Conservation (phyloP, 2,113 vertebrate species). For the Sminthopsis crassicaudata region DNA sequence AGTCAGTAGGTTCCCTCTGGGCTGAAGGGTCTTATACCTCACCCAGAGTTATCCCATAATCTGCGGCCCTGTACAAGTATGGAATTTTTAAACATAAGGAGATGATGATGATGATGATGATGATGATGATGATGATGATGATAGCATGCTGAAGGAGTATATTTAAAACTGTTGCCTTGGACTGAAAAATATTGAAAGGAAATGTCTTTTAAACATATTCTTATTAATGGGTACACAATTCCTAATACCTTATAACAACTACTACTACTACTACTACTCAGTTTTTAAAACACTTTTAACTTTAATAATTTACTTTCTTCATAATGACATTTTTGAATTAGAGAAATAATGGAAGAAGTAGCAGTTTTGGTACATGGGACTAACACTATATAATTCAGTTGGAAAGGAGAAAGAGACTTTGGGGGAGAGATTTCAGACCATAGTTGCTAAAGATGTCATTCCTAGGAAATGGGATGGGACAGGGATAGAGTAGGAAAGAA, state of each 20-base stretch:
- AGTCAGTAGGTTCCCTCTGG: no score
- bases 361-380: neutral
- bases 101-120: no score
- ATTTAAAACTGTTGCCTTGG: neutral
- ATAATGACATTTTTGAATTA: neutral
- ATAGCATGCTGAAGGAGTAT: no score
- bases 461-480: neutral
- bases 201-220: neutral
- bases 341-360: neutral
- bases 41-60: no score
- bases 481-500: neutral
- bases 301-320: neutral
- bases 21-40: no score
- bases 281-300: neutral
- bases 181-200: neutral
- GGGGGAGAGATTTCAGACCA: neutral
- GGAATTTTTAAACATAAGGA: no score
- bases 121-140: no score
- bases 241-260: neutral
- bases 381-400: neutral
- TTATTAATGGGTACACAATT: neutral
- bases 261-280: neutral
- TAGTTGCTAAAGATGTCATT: neutral
- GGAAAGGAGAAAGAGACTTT: neutral
- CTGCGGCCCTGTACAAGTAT: no score